Base-by-base conservation (phyloP, 1,140 invertebrate genomes). In the Coboldia fuscipes region DNA sequence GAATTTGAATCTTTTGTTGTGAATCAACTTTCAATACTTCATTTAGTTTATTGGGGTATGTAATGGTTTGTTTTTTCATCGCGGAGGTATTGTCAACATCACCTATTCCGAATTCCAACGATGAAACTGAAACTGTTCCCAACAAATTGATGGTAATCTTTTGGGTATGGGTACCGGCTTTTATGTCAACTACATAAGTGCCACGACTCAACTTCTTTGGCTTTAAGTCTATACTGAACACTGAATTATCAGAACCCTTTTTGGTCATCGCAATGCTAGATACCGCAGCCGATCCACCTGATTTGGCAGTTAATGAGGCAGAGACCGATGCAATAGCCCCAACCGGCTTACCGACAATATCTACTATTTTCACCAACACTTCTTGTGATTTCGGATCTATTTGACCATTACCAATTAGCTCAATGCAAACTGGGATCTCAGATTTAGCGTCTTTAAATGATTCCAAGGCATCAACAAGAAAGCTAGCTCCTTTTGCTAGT, bases 31-130 rank as follows among this genome's bases (percentile, higher is more conserved):
- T 75, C 7, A 85, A 56, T 18, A 62, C 60, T 24, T 66, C 62
- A 3, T 56, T 44, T 2, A 84, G 55, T 46, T 79, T 81, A 37
- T 72, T 68, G 0, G 79, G 77, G 54, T 77, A 70, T 3, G 57
- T 45, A 4, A 92, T 57, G 46, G 74, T 82, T 27, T 70, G 70
- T 32, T 88, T 60, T 53, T 78, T 79, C 2, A 79, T 68, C 39
- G 77, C 71, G 14, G 78, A 75, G 10, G 74, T 76, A 33, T 84
- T 79, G 62, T 96, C 89, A 5, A 79, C 72, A 56, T 94, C 88
- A 13, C 72, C 76, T 18, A 88, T 70, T n/a, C 86, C 86, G 39
- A 96, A 66, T 51, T 93, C 84, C 19, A 88, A 63, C 40, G 65
- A 70, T 42, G 81, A 70, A 1, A 93, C 62, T 36, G 66, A 62